Conservation (phyloP, 2,113 vertebrate species). For the Callipepla squamata region DNA sequence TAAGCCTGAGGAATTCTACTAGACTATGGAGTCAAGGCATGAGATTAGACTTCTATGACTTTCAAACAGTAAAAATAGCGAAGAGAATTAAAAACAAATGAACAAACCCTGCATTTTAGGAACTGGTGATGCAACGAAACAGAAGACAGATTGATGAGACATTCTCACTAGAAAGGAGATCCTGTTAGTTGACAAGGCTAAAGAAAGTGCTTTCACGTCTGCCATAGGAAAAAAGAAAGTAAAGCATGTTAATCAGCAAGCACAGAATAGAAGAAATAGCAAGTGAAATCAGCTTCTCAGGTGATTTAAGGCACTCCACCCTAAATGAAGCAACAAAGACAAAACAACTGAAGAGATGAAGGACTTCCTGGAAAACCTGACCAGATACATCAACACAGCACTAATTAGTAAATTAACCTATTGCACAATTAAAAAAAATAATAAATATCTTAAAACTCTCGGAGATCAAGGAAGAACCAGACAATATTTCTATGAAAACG, state of each 20-base stretch:
- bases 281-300: neutral
- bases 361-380: conserved; percentile 54
- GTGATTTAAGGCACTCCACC: neutral
- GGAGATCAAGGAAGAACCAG: conserved; percentile 23
- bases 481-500: neutral
- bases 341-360: neutral
- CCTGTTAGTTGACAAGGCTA: neutral
- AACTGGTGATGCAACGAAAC: neutral
- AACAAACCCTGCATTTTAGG: neutral
- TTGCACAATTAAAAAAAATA: conserved; percentile 43
- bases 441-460: conserved; percentile 33
- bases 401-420: conserved; percentile 48
- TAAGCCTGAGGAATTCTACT: conserved; percentile 12
- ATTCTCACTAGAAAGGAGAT: neutral
- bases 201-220: neutral
- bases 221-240: conserved; percentile 4
- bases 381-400: neutral
- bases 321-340: conserved; percentile 30
- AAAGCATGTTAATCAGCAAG: neutral
- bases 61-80: neutral
- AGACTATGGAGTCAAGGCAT: neutral
- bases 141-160: neutral
- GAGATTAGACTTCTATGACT: neutral
- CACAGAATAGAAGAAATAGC: neutral
- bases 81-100: neutral